These are phyloP conservation scores for Catamblyrhynchus diadema DNA, from an alignment of 2,797 vertebrate genomes.

Conservation along the genomic window DNA sequence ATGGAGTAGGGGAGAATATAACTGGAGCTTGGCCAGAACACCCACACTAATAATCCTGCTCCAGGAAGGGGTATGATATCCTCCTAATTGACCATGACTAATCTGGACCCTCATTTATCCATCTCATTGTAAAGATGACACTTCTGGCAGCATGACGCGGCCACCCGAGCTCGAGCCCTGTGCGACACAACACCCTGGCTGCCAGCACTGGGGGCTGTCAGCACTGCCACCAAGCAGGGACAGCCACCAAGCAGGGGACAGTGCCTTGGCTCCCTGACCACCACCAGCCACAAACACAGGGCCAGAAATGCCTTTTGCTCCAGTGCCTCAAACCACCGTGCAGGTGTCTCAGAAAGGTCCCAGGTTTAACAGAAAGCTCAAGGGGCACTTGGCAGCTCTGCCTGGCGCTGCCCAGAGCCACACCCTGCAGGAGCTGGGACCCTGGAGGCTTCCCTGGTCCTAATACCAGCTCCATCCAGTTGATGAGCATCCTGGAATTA, in stretches of 20 bases:
- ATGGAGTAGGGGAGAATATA: neutral
- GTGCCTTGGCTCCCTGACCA: fast-evolving
- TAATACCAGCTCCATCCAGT: fast-evolving
- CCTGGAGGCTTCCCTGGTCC: neutral
- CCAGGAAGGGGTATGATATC: conserved; percentile 20
- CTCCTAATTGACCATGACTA: conserved; percentile 48
- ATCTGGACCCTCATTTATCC: conserved; percentile 45
- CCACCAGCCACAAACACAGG: fast-evolving
- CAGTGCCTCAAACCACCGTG: fast-evolving
- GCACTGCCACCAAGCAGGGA: neutral
- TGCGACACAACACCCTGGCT: neutral
- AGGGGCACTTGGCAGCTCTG: neutral
- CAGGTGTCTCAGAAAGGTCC: too few species aligned
- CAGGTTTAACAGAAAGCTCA: neutral
- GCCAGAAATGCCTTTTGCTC: fast-evolving
- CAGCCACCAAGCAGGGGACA: neutral
- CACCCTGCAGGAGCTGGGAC: fast-evolving
- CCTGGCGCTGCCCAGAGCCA: neutral
- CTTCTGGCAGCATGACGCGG: neutral
- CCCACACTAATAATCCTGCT: conserved; percentile 29
- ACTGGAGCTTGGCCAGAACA: conserved; percentile 45
- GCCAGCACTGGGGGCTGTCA: neutral
- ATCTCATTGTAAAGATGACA: conserved; percentile 16
- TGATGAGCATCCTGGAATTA: neutral
- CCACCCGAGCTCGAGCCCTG: neutral